A percentile compares a stretch with the other conserved stretches of the same genome.
Conservation (phyloP, 2,888 invertebrate species). For the Torymus tubicola region DNA sequence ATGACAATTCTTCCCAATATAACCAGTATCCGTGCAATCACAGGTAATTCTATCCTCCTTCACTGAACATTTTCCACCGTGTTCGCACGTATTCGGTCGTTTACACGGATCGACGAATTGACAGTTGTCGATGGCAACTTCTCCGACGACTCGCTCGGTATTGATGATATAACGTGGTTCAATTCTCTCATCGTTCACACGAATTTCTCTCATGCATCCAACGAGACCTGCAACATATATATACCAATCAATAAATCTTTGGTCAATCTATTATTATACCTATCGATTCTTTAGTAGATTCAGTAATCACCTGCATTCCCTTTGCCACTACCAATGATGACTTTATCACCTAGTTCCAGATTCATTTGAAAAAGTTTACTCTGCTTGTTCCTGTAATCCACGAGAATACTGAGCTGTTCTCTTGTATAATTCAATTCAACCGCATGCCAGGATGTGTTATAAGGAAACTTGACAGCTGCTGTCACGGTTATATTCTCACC, state of each 20-base stretch:
- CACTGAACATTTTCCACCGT: constrained; percentile 93
- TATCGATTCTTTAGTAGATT: not conserved
- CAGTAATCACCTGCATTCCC: constrained; percentile 76
- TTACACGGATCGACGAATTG: constrained; percentile 93
- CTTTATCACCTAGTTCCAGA: constrained; percentile 84
- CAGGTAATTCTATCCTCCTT: constrained; percentile 92
- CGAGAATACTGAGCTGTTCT: constrained; percentile 85
- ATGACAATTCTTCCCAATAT: constrained; percentile 95
- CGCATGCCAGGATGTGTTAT: constrained; percentile 89
- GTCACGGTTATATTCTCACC: constrained; percentile 87
- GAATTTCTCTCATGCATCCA: constrained; percentile 93
- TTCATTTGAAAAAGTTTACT: constrained; percentile 82
- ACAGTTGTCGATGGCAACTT: constrained; percentile 93
- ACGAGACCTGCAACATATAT: constrained; percentile 82
- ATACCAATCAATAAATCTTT: not conserved
- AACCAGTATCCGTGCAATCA: constrained; percentile 93
- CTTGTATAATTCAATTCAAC: constrained; percentile 87
- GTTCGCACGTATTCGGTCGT: constrained; percentile 93
- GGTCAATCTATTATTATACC: not conserved
- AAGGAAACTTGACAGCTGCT: constrained; percentile 89
- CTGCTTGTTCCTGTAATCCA: constrained; percentile 86
- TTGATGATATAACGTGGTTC: constrained; percentile 90
- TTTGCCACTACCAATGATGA: constrained; percentile 88
- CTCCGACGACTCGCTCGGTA: constrained; percentile 89
- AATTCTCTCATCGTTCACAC: constrained; percentile 87